Conservation (phyloP, 2,113 vertebrate species). For the Lota lota region DNA sequence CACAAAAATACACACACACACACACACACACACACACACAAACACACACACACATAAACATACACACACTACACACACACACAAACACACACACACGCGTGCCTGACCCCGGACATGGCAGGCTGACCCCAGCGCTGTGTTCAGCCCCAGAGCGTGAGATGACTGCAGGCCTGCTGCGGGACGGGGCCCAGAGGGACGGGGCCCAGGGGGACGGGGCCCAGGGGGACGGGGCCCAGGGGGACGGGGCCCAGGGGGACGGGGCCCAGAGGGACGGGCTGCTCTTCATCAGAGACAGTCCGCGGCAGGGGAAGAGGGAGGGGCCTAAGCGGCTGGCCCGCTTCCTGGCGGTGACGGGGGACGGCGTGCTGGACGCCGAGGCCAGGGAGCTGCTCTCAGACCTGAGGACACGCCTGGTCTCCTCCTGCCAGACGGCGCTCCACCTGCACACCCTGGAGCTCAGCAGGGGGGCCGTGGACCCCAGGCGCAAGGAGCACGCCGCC, state of each 20-base stretch:
- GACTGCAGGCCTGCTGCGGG: slow-evolving; percentile 62
- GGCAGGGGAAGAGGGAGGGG: slow-evolving; percentile 48
- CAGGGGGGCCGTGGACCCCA: slow-evolving; percentile 56
- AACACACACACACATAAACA: too few species aligned
- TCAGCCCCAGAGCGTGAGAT: slow-evolving; percentile 78
- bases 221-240: too few species aligned
- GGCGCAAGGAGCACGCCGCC: slow-evolving; percentile 61
- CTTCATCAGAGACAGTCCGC: slow-evolving; percentile 74
- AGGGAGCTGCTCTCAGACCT: slow-evolving; percentile 68
- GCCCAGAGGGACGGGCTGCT: slow-evolving; percentile 40
- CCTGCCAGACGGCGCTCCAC: slow-evolving; percentile 45
- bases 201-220: not conserved
- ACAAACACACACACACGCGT: too few species aligned
- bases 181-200: not conserved
- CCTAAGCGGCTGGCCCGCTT: slow-evolving; percentile 54
- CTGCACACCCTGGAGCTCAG: slow-evolving; percentile 66
- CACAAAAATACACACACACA: too few species aligned
- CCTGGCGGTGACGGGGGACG: slow-evolving; percentile 61
- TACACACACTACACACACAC: too few species aligned
- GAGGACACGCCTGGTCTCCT: slow-evolving; percentile 60
- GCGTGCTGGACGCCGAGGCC: slow-evolving; percentile 66
- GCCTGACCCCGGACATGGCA: too few species aligned
- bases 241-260: not conserved
- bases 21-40: too few species aligned
- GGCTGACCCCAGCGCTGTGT: too few species aligned